Evolutionary conservation across 2,888 invertebrate genomes (phyloP).

Genomic region (Phyllotreta striolata): DNA sequence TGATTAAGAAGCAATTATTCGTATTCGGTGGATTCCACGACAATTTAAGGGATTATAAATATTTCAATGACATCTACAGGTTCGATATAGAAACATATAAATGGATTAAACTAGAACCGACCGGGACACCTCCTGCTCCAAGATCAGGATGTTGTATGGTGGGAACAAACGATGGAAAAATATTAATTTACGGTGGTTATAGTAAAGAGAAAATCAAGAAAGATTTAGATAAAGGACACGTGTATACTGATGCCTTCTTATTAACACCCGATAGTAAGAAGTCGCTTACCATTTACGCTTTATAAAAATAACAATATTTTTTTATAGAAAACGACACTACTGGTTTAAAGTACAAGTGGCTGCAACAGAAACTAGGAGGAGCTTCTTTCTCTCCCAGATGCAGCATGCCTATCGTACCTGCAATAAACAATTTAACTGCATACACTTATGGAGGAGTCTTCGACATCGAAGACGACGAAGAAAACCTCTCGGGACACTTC

Average conservation of each 20-base stretch:
- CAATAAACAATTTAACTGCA: slow-evolving; percentile 69
- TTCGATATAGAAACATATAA: slow-evolving; percentile 82
- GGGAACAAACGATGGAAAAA: slow-evolving; percentile 68
- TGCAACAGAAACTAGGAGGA: slow-evolving; percentile 71
- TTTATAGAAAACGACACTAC: slow-evolving; percentile 67
- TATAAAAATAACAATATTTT: neutral
- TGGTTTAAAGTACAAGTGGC: slow-evolving; percentile 77
- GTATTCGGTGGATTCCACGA: slow-evolving; percentile 94
- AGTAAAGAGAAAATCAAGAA: slow-evolving; percentile 77
- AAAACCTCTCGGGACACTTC: slow-evolving; percentile 77
- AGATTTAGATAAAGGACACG: slow-evolving; percentile 76
- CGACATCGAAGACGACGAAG: slow-evolving; percentile 83
- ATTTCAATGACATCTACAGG: slow-evolving; percentile 85
- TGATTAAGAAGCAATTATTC: slow-evolving; percentile 78
- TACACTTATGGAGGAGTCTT: slow-evolving; percentile 89
- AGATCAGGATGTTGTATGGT: slow-evolving; percentile 84
- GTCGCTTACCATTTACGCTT: slow-evolving; percentile 1
- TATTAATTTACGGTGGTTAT: slow-evolving; percentile 80
- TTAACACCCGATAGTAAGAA: slow-evolving; percentile 70
- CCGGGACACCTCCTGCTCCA: slow-evolving; percentile 75
- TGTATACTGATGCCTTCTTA: slow-evolving; percentile 75
- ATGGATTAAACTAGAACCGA: slow-evolving; percentile 77
- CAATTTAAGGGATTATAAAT: slow-evolving; percentile 84
- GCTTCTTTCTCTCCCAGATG: slow-evolving; percentile 71
- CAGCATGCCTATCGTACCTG: slow-evolving; percentile 72